Evolutionary conservation across 2,797 vertebrate genomes (phyloP), one percentile per base, ranked within the genome.

Genomic region (Botia kubotai): DNA sequence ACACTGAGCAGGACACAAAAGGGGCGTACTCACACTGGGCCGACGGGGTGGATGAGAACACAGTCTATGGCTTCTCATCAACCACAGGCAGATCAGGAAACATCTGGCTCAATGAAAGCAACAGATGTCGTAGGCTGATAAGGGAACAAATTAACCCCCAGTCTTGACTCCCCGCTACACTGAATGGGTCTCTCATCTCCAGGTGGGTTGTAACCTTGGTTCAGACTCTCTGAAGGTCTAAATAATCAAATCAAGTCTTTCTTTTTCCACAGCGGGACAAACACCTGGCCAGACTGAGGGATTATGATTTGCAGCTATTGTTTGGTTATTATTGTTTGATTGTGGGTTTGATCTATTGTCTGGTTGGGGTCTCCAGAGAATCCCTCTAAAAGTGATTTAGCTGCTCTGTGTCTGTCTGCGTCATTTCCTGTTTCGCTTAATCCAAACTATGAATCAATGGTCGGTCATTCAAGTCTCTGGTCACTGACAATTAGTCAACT

Each of bases 271-370:
- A 36, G 50, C 43, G 72, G 66, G n/a, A 79, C 87, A 67, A 90
- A 86, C 93, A 94, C 93, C 92, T 94, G 94, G 87, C 87, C 21
- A 50, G 85, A 85, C 84, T 86, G 86, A 86, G 85, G 85, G 88
- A 92, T 90, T 90, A 80, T 88, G 87, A 91, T 86, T 89, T 79
- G 77, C 69, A 79, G 84, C 91, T 87, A 94, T 94, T 94, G 93
- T 94, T 91, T 85, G 80, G 48, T 57, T 73, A 57, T 72, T 57
- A 80, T 78, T 71, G 67, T 62, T 62, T n/a, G 14, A 81, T 85
- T 92, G 33, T 16, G 87, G 91, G 92, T 94, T 94, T 95, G 93
- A 94, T 94, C 93, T 90, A 94, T 95, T 95, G 94, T 95, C 92
- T 90, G 74, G 74, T 74, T 80, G 81, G 5, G 85, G 87, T 92